Evolutionary conservation across 1,140 invertebrate species (phyloP).

Genomic region (Penaeus japonicus): DNA sequence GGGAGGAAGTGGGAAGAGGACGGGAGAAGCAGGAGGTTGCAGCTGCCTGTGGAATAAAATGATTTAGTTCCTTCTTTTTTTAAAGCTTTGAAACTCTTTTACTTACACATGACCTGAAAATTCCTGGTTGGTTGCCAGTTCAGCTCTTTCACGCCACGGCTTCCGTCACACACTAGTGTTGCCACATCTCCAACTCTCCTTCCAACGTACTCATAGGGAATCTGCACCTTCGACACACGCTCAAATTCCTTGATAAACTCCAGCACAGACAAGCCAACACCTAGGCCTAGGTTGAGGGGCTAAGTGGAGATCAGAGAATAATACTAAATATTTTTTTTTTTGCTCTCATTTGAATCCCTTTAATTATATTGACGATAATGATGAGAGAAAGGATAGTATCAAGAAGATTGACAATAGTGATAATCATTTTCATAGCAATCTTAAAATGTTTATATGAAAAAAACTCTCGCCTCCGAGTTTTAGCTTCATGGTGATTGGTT

Average conservation of each 20-base stretch:
- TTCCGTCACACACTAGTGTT: slow-evolving; percentile 84
- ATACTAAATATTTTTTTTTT: neutral
- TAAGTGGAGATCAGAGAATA: slow-evolving; percentile 26
- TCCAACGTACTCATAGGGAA: slow-evolving; percentile 79
- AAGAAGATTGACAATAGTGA: too few species aligned
- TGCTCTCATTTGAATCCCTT: too few species aligned
- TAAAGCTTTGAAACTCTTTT: slow-evolving; percentile 7
- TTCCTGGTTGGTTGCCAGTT: slow-evolving; percentile 82
- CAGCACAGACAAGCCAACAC: slow-evolving; percentile 48
- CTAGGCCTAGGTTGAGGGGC: slow-evolving; percentile 55
- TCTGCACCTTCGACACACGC: slow-evolving; percentile 67
- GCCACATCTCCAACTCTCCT: slow-evolving; percentile 87
- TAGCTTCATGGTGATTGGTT: too few species aligned
- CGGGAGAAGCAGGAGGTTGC: neutral
- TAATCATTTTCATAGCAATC: too few species aligned
- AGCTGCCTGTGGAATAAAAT: too few species aligned
- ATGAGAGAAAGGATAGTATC: too few species aligned
- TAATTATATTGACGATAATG: too few species aligned
- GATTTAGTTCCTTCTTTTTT: neutral
- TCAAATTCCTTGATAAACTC: slow-evolving; percentile 48
- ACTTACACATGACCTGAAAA: slow-evolving; percentile 88
- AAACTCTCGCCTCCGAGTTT: too few species aligned
- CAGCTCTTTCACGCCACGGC: slow-evolving; percentile 77
- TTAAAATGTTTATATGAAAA: too few species aligned
- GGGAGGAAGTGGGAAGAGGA: neutral